phyloP scores from a whole-genome alignment of 2,113 vertebrate genomes.

The Gorsachius goisagi region DNA sequence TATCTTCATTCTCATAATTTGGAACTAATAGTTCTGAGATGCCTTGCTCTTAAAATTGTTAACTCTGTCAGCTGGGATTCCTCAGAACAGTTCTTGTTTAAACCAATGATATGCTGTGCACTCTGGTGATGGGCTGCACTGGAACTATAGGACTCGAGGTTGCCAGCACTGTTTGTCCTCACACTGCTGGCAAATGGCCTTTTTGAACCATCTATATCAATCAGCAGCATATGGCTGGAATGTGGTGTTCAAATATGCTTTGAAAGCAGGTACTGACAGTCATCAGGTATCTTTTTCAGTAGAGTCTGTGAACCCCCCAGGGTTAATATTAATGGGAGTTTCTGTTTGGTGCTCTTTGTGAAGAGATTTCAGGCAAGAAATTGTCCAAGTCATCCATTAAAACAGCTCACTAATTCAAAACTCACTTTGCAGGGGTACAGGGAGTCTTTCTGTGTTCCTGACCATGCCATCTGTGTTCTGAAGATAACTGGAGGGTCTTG shows the following conservation, averaged over 20 bases:
- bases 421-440: background rate
- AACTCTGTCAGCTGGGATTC: background rate
- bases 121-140: background rate
- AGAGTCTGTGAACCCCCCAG: accelerated
- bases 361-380: background rate
- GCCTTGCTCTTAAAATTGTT: background rate
- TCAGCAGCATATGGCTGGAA: background rate
- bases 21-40: background rate
- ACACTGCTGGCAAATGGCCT: background rate
- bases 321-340: background rate
- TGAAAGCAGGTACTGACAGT: background rate
- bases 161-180: background rate
- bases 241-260: background rate
- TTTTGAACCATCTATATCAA: background rate
- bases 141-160: accelerated
- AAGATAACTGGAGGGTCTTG: background rate
- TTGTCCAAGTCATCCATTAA: background rate
- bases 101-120: background rate
- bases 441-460: background rate
- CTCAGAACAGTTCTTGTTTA: background rate
- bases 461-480: background rate
- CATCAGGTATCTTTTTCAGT: background rate
- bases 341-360: background rate
- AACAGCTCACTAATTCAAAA: background rate
- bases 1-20: background rate